Percentiles rank a stretch among this genome's conserved stretches.
Conservation (phyloP, 2,113 vertebrate genomes). For the Gymnobelideus leadbeateri region DNA sequence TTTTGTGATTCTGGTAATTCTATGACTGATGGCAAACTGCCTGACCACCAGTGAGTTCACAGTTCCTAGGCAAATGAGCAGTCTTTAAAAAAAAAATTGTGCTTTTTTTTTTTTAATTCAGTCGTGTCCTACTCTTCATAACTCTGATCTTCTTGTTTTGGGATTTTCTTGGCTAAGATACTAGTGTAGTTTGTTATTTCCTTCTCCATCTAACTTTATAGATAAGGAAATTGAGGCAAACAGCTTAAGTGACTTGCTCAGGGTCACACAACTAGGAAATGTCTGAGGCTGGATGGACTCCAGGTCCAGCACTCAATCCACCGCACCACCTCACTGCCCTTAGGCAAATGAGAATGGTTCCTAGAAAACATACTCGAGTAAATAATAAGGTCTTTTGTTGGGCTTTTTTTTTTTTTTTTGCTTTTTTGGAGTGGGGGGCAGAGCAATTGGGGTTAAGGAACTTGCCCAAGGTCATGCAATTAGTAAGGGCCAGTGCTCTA, state of each 20-base stretch:
- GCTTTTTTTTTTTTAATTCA: neutral
- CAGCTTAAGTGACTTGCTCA: neutral
- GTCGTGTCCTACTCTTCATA: neutral
- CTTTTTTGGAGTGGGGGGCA: too few relatives aligned
- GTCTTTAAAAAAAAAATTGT: too few relatives aligned
- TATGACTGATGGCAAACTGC: neutral
- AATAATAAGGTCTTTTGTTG: neutral
- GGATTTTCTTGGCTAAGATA: neutral
- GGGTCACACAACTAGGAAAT: too few relatives aligned
- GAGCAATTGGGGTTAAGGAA: too few relatives aligned
- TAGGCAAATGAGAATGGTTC: neutral
- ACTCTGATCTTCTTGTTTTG: neutral
- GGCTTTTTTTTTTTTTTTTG: too few relatives aligned
- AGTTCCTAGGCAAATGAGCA: neutral
- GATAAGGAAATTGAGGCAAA: neutral
- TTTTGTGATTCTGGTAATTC: neutral
- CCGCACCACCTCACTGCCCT: too few relatives aligned
- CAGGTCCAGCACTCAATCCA: neutral
- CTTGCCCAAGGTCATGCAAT: too few relatives aligned
- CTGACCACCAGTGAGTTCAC: neutral
- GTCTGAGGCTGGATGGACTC: neutral
- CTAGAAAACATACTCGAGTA: neutral
- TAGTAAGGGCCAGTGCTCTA: too few relatives aligned
- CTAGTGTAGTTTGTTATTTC: neutral
- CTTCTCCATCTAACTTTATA: neutral